phyloP scores from a whole-genome alignment of 2,888 invertebrate species.

The Cantharis nigra region DNA sequence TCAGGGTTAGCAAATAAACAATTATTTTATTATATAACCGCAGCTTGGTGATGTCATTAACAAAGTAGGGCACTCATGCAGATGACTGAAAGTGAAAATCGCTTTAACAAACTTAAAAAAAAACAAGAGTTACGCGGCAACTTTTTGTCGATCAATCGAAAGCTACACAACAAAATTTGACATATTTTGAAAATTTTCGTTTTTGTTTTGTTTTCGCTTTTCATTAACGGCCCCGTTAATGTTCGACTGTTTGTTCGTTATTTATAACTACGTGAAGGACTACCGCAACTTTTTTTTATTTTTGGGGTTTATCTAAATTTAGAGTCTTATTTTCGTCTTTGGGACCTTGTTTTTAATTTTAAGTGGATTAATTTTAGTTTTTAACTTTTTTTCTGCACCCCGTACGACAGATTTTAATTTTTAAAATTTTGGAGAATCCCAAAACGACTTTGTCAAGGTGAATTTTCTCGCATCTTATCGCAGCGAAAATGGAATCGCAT shows the following conservation, averaged over 20 bases:
- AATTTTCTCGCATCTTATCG: not conserved
- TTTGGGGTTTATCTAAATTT: not conserved
- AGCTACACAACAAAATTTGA: not conserved
- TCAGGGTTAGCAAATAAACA: not conserved
- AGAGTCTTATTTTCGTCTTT: not conserved
- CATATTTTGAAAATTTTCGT: not conserved
- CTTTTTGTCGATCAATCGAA: not conserved
- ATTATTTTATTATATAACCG: not conserved
- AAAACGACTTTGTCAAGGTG: not conserved
- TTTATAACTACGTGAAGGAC: not conserved
- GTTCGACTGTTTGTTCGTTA: not conserved
- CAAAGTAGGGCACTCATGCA: constrained; percentile 1
- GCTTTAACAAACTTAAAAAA: not conserved
- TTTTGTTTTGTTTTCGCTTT: not conserved
- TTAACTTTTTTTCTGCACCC: not conserved
- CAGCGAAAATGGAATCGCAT: not conserved
- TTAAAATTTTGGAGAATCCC: not conserved
- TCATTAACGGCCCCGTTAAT: not conserved
- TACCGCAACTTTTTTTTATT: not conserved
- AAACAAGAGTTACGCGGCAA: not conserved
- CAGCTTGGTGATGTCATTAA: not conserved
- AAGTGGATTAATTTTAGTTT: not conserved
- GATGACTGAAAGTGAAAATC: constrained; percentile 2
- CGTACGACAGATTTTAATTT: not conserved
- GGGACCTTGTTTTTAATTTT: not conserved